phyloP scores from a whole-genome alignment of 2,888 invertebrate species.

The Apeira syringaria region DNA sequence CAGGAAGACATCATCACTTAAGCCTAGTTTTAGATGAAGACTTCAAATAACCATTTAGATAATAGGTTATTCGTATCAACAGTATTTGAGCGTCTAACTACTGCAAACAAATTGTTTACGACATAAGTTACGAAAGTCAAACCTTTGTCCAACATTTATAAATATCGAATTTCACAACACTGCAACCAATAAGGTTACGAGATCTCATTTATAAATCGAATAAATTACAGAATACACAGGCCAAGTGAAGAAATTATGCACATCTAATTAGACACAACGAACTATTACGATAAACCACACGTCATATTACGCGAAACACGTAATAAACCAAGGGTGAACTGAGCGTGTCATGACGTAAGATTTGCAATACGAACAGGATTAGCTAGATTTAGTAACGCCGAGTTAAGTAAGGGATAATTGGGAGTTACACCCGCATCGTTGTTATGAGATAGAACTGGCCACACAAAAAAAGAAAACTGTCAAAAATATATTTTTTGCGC shows the following conservation, averaged over 20 bases:
- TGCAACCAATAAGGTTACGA: slow-evolving; percentile 15
- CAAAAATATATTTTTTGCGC: neutral
- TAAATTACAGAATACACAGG: slow-evolving; percentile 4
- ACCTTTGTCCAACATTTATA: slow-evolving; percentile 8
- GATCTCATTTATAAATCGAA: slow-evolving; percentile 6
- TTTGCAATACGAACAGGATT: slow-evolving; percentile 34
- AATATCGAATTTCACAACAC: slow-evolving; percentile 10
- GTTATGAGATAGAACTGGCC: slow-evolving; percentile 3
- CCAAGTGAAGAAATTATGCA: slow-evolving; percentile 25
- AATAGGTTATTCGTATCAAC: neutral
- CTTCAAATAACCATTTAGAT: neutral
- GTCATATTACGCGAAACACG: slow-evolving; percentile 31
- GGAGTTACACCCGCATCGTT: slow-evolving; percentile 14
- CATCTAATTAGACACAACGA: slow-evolving; percentile 21
- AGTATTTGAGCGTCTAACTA: neutral
- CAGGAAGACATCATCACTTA: slow-evolving; percentile 11
- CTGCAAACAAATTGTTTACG: neutral
- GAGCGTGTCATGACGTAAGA: slow-evolving; percentile 19
- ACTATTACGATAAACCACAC: slow-evolving; percentile 20
- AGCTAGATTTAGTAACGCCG: slow-evolving; percentile 48
- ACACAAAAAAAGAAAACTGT: slow-evolving; percentile 8
- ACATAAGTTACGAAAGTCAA: slow-evolving; percentile 1
- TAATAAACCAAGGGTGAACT: slow-evolving; percentile 31
- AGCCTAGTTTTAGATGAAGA: slow-evolving; percentile 1
- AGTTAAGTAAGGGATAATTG: slow-evolving; percentile 56